Evolutionary conservation across 2,113 vertebrate species (phyloP), one percentile per base, ranked within the genome.

Genomic region (Pangasianodon hypophthalmus): DNA sequence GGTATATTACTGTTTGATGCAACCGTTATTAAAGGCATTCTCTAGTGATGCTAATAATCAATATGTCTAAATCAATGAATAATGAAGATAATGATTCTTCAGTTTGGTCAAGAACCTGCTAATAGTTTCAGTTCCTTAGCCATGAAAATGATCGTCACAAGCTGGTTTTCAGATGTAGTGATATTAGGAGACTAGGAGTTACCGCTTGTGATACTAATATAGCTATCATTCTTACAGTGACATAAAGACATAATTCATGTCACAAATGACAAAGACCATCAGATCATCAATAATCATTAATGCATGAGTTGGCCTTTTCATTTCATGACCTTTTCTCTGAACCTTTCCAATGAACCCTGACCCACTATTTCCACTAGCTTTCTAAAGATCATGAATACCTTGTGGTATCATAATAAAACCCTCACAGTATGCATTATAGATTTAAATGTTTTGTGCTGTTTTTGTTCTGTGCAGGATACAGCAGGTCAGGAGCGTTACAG

Each of bases 401-500:
- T 37, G 71, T 32, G 46, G 77, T 32, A 67, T 82, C 19, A 8
- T 2, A 67, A 85, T n/a, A 44, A 11, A 29, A 19, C 19, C 32
- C 10, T 41, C 10, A 54, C 8, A 44, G 44, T 69, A 32, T 80
- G 16, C 19, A 83, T 88, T 79, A 41, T 24, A 64, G 58, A 60
- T 71, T 56, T 18, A 29, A 80, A 77, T 32, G 41, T 32, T 46
- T 18, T 50, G 19, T 77, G 93, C 56, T 10, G 80, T 58, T 92
- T 86, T 93, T 67, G 3, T 52, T 4, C 2, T 92, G 90, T 88
- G 41, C 91, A 99, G 98, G 98, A 99, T 93, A 99, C 98, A 16
- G 98, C 98, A 24, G 98, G 98, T n/a, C 98, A 99, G 94, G 98
- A 99, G 93, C 95, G 98, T 24, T 99, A 99, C 93, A 96, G 98